phyloP scores from a whole-genome alignment of 2,888 invertebrate genomes.

The Parnassius smintheus region DNA sequence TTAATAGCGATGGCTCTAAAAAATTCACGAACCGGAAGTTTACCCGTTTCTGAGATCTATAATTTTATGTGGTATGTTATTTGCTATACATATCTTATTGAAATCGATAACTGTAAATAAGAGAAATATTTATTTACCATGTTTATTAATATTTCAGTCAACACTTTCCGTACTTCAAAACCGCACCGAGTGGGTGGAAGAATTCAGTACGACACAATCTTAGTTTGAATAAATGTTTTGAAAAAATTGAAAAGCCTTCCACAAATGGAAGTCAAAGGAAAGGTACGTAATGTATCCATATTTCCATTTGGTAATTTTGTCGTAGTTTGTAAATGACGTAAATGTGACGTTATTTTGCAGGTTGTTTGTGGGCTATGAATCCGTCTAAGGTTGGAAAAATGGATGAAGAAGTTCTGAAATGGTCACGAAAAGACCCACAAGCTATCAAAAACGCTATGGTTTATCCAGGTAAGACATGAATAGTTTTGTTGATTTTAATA shows the following conservation, averaged over 20 bases:
- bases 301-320: too few species aligned
- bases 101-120: not conserved
- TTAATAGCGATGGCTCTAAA: slow-evolving; percentile 98
- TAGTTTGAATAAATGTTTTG: slow-evolving; percentile 98
- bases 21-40: slow-evolving; percentile 95
- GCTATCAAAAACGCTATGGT: slow-evolving; percentile 97
- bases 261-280: slow-evolving; percentile 92
- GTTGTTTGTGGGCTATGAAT: slow-evolving; percentile 98
- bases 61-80: slow-evolving; percentile 96
- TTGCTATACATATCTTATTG: not conserved
- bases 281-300: slow-evolving; percentile 56
- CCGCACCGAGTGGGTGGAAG: slow-evolving; percentile 99
- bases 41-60: slow-evolving; percentile 99
- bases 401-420: slow-evolving; percentile 99
- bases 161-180: slow-evolving; percentile 99
- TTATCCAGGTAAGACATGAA: slow-evolving; percentile 87
- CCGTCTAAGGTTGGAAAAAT: slow-evolving; percentile 96
- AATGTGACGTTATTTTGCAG: slow-evolving; percentile 46
- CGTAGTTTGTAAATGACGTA: not conserved
- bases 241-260: slow-evolving; percentile 97
- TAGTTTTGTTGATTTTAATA: too few species aligned
- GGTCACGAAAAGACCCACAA: slow-evolving; percentile 96
- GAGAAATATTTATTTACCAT: not conserved
- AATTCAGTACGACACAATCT: slow-evolving; percentile 98
- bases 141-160: slow-evolving; percentile 84